Conservation (phyloP, 2,797 vertebrate species). For the Acipenser transmontanus region DNA sequence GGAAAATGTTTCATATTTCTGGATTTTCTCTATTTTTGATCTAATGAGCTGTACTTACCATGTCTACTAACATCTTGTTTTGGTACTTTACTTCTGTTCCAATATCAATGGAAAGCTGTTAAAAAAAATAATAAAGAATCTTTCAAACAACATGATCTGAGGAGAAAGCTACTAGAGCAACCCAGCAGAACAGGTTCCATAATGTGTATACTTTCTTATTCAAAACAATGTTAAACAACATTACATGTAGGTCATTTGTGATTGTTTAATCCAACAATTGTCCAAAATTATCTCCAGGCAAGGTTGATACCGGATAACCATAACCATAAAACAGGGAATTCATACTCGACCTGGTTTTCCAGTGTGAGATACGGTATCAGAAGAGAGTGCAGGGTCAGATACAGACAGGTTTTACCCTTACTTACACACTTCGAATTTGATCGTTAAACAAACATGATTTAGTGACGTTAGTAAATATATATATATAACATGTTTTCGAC, state of each 20-base stretch:
- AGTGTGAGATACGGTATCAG: too few relatives aligned
- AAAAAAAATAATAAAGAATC: slow-evolving; percentile 9
- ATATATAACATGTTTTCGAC: neutral
- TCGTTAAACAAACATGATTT: neutral
- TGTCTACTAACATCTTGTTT: slow-evolving; percentile 82
- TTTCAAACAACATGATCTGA: neutral
- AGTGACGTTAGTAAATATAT: neutral
- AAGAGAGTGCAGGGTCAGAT: neutral
- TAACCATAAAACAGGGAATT: too few relatives aligned
- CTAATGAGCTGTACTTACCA: slow-evolving; percentile 66
- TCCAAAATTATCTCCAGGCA: neutral
- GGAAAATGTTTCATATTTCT: too few relatives aligned
- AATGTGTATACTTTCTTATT: too few relatives aligned
- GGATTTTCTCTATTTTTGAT: too few relatives aligned
- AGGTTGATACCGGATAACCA: too few relatives aligned
- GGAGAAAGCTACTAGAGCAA: too few relatives aligned
- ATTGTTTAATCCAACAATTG: neutral
- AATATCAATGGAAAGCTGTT: slow-evolving; percentile 90
- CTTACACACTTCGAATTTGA: neutral
- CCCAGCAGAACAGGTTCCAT: too few relatives aligned
- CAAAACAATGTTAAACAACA: too few relatives aligned
- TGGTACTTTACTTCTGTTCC: slow-evolving; percentile 92
- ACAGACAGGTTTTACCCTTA: too few relatives aligned
- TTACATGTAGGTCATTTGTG: neutral
- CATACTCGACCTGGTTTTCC: too few relatives aligned